phyloP scores from a whole-genome alignment of 2,888 invertebrate genomes.

The Ellobium chinense region DNA sequence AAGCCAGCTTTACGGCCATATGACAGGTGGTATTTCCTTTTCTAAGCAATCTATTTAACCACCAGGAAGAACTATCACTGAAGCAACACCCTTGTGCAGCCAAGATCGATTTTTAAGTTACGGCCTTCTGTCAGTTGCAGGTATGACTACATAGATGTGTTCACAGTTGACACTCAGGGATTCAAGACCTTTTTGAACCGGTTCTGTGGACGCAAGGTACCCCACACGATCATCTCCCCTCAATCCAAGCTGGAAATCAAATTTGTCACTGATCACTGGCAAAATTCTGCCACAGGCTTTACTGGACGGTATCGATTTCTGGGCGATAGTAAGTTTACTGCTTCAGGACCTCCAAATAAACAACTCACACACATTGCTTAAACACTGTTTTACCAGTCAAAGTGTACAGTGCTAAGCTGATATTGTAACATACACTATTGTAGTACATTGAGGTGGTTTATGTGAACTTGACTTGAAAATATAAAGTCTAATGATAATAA shows the following conservation, averaged over 20 bases:
- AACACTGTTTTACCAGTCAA: too few species aligned
- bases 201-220: conserved; percentile 68
- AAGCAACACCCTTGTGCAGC: too few species aligned
- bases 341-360: too few species aligned
- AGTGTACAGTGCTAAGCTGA: too few species aligned
- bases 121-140: conserved; percentile 63
- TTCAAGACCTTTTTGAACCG: conserved; percentile 65
- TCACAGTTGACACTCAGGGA: conserved; percentile 67
- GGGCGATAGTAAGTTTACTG: conserved; percentile 69
- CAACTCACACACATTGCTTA: too few species aligned
- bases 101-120: background rate
- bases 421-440: background rate
- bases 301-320: conserved; percentile 68
- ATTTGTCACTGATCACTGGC: conserved; percentile 73
- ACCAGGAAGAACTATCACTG: too few species aligned
- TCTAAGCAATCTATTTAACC: too few species aligned
- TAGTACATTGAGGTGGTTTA: background rate
- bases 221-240: conserved; percentile 70
- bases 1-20: too few species aligned
- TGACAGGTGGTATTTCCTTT: too few species aligned
- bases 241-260: conserved; percentile 71
- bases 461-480: too few species aligned
- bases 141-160: conserved; percentile 75
- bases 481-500: too few species aligned
- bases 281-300: conserved; percentile 65